Conservation (phyloP, 2,113 vertebrate genomes). For the Callopanchax toddi region DNA sequence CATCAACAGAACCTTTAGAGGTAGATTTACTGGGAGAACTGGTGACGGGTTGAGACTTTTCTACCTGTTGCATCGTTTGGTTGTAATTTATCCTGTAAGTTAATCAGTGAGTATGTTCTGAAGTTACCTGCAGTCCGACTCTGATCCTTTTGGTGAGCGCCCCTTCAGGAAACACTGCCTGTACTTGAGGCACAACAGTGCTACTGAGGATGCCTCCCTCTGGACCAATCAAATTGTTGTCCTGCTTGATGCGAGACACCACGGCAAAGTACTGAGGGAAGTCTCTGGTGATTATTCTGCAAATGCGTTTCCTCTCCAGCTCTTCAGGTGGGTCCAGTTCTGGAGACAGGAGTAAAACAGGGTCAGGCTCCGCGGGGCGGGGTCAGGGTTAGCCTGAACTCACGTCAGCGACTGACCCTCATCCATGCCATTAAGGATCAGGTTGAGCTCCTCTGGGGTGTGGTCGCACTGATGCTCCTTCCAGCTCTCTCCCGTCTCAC, state of each 20-base stretch:
- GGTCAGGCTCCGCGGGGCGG: neutral
- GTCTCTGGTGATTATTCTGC: constrained; percentile 95
- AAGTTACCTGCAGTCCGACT: constrained; percentile 92
- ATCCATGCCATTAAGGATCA: constrained; percentile 96
- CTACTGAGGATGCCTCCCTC: constrained; percentile 97
- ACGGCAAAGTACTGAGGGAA: constrained; percentile 98
- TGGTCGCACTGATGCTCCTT: constrained; percentile 97
- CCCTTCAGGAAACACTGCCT: constrained; percentile 96
- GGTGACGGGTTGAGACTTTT: too few relatives aligned
- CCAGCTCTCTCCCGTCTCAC: constrained; percentile 96
- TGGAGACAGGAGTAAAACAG: constrained; percentile 46
- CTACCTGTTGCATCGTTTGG: too few relatives aligned
- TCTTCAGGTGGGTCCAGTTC: constrained; percentile 92
- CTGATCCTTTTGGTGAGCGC: constrained; percentile 96
- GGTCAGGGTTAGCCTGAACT: neutral
- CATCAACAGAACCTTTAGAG: too few relatives aligned
- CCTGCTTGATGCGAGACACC: constrained; percentile 95
- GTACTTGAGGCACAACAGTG: constrained; percentile 94
- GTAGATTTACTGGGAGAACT: too few relatives aligned
- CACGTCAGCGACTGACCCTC: constrained; percentile 83
- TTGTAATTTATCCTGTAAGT: neutral
- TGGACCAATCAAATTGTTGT: constrained; percentile 96
- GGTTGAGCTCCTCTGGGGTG: constrained; percentile 94
- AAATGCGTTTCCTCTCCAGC: constrained; percentile 94
- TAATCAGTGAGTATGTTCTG: neutral